Evolutionary conservation across 2,797 vertebrate species (phyloP), one percentile per base, ranked within the genome.

Genomic region (Oreochromis mossambicus): DNA sequence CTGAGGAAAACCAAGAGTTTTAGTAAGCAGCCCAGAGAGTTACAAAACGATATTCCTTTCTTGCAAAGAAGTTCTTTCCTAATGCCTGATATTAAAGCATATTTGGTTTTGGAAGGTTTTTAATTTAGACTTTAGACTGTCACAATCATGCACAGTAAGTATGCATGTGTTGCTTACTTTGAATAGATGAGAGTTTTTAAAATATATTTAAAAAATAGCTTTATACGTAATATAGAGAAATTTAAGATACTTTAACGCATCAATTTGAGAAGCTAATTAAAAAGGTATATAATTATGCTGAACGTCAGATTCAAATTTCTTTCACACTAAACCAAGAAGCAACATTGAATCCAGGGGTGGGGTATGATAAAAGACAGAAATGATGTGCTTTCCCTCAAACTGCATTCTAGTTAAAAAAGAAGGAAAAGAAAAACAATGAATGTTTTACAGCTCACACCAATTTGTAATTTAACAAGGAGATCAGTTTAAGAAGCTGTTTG

Each of bases 1-100:
- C 85, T 70, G 75, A 81, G 50, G 61, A 70, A 81, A 79, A 63
- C 79, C 56, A 48, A 83, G 66, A 78, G 61, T 66, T 86, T 87
- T 79, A 82, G 58, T 38, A 66, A 41, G 10, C 75, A 51, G 38
- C 50, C 83, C 5, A 2, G 2, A 43, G 79, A 43, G 4, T 43
- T 76, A 55, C 52, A 61, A 54, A 82, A 66, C 21, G 50, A 34
- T 13, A 61, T 21, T 32, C 32, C 63, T 52, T 34, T 63, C 52
- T 56, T 76, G 76, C 36, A 83, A 36, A 29, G 24, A 61, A 46
- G 11, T 76, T 79, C 1, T 36, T 38, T 38, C 43, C 19, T 8
- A 19, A 36, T 3, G 2, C 2, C 41, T 3, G 41, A 68, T n/a
- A 43, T 80, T 13, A 29, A 24, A 43, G 12, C 17, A 7, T 46